Conservation (phyloP, 2,888 invertebrate genomes). For the Oscheius sp. region DNA sequence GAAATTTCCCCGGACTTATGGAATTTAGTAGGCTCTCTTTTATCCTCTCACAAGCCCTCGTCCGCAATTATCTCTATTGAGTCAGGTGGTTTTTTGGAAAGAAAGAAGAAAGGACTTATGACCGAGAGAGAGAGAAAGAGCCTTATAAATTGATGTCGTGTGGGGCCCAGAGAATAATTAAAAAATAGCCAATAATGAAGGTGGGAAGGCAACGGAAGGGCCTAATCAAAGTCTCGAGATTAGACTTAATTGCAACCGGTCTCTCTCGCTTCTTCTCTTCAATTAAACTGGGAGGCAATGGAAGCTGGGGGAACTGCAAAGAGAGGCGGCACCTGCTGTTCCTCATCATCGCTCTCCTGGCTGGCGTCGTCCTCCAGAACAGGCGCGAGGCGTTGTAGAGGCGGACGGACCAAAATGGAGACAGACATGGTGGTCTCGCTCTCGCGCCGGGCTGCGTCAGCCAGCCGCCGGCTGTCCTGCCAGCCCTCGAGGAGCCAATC, state of each 20-base stretch:
- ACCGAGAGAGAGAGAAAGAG: neutral
- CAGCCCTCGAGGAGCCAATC: slow-evolving; percentile 28
- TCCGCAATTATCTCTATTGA: too few relatives aligned
- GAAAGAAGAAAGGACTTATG: neutral
- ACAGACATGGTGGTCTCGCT: neutral
- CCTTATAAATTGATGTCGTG: neutral
- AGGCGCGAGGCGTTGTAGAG: slow-evolving; percentile 48
- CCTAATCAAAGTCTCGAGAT: too few relatives aligned
- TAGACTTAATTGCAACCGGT: too few relatives aligned
- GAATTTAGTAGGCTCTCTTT: too few relatives aligned
- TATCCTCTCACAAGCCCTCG: too few relatives aligned
- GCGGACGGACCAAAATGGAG: slow-evolving; percentile 37
- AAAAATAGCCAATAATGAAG: too few relatives aligned
- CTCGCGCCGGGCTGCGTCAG: neutral
- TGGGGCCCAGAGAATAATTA: too few relatives aligned
- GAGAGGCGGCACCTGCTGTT: slow-evolving; percentile 2
- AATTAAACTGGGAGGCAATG: neutral
- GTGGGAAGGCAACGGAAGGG: neutral
- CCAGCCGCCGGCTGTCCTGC: neutral
- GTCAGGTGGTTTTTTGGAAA: too few relatives aligned
- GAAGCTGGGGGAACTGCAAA: neutral
- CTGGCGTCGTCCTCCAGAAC: slow-evolving; percentile 44
- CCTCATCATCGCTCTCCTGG: slow-evolving; percentile 31
- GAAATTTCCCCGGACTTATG: too few relatives aligned
- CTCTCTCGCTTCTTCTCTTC: too few relatives aligned